A percentile compares a stretch with the other conserved stretches of the same genome.
phyloP scores from a whole-genome alignment of 2,113 vertebrate species.

The Chlamydotis undulata region DNA sequence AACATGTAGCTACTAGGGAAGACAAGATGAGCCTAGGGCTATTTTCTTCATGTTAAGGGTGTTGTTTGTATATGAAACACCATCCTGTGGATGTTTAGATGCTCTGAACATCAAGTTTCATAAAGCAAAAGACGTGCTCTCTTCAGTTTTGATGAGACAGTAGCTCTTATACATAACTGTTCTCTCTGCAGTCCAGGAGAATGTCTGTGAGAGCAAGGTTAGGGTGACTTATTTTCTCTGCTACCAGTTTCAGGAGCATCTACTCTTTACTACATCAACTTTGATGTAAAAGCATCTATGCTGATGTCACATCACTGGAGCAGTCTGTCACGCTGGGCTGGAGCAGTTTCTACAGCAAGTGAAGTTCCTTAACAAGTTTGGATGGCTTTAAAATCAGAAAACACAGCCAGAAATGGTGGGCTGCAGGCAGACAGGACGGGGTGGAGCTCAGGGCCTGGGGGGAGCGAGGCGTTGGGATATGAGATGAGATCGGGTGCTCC shows the following conservation, averaged over 20 bases:
- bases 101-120: neutral
- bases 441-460: neutral
- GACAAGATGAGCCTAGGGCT: neutral
- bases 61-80: neutral
- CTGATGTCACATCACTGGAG: neutral
- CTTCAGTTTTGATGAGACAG: neutral
- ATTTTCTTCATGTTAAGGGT: neutral
- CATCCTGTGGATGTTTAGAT: neutral
- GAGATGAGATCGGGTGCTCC: neutral
- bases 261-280: neutral
- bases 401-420: neutral
- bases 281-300: neutral
- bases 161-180: neutral
- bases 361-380: neutral
- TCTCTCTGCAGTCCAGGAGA: neutral
- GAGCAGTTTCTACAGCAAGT: neutral
- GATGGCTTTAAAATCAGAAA: neutral
- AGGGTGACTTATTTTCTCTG: neutral
- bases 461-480: accelerated
- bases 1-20: neutral
- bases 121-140: neutral
- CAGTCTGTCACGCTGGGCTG: neutral
- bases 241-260: neutral
- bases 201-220: neutral
- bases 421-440: neutral